phyloP scores from a whole-genome alignment of 2,113 vertebrate species.

The Myxocyprinus asiaticus region DNA sequence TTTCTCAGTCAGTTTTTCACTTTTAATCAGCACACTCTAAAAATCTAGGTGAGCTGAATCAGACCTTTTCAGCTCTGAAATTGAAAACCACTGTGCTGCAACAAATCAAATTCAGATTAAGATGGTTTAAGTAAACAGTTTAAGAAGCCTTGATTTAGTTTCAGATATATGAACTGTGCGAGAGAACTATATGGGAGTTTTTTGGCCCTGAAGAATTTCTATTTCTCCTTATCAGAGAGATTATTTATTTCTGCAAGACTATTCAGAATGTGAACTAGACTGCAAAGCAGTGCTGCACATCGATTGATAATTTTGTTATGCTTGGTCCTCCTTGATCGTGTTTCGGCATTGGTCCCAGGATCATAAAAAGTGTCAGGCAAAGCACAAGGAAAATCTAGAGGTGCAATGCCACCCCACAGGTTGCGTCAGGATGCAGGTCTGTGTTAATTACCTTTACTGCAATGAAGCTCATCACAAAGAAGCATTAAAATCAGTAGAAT shows the following conservation, averaged over 20 bases:
- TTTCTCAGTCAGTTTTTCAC: background rate
- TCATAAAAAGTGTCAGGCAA: too few species aligned
- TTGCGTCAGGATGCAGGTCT: background rate
- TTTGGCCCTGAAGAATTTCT: background rate
- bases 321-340: background rate
- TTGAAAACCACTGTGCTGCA: background rate
- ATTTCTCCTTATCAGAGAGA: conserved; percentile 3
- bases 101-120: conserved; percentile 5
- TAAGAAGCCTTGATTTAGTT: background rate
- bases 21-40: background rate
- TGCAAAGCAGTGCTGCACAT: background rate
- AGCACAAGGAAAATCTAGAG: too few species aligned
- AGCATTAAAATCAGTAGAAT: background rate
- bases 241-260: background rate
- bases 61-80: background rate
- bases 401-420: background rate
- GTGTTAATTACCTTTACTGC: conserved; percentile 33
- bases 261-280: background rate
- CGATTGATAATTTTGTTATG: conserved; percentile 10
- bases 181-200: background rate
- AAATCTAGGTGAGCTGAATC: background rate
- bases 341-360: too few species aligned
- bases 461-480: conserved; percentile 16
- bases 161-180: background rate
- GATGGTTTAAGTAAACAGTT: too few species aligned